Conservation (phyloP, 2,888 invertebrate species). For the Ariolimax columbianus region DNA sequence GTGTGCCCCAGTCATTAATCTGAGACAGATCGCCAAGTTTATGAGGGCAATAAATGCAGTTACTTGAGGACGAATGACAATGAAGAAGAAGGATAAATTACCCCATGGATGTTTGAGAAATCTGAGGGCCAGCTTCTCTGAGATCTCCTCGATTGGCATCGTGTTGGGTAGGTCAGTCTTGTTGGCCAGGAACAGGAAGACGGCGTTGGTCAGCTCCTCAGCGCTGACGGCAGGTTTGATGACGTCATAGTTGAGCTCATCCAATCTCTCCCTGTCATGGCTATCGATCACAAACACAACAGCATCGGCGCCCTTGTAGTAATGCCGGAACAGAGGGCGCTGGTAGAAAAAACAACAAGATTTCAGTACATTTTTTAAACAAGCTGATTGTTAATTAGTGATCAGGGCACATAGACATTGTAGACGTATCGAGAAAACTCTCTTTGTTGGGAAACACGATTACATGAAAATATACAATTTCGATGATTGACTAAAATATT, state of each 20-base stretch:
- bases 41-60: no score
- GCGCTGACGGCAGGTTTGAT: constrained; percentile 69
- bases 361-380: no score
- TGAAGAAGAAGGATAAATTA: no score
- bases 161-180: constrained; percentile 67
- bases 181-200: constrained; percentile 72
- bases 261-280: constrained; percentile 67
- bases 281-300: constrained; percentile 74
- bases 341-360: constrained; percentile 50
- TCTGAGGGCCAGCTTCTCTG: constrained; percentile 63
- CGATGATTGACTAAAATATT: no score
- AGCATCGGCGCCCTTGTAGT: constrained; percentile 74
- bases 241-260: constrained; percentile 72
- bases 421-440: no score
- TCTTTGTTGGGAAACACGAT: no score
- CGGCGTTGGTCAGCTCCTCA: constrained; percentile 67
- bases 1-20: no score
- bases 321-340: constrained; percentile 72
- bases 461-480: no score
- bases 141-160: constrained; percentile 66
- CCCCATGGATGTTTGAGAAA: constrained; percentile 69
- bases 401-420: no score
- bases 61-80: no score
- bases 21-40: no score
- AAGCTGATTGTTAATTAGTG: no score